Evolutionary conservation across 1,140 invertebrate genomes (phyloP), one percentile per base, ranked within the genome.

Genomic region (Polypedilum pembai): DNA sequence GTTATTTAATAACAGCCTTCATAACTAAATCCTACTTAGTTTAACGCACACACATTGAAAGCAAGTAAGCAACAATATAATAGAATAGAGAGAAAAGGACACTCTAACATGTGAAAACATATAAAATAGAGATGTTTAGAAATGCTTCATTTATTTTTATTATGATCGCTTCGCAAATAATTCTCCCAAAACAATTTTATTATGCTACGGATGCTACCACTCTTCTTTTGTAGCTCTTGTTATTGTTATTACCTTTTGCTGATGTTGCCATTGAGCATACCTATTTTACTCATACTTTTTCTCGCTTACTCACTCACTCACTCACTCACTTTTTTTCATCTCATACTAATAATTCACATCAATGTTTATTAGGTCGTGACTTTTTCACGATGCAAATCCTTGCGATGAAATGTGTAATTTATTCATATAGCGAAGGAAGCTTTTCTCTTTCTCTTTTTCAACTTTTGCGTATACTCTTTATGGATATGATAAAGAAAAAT

Each of bases 101-200:
- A 69, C 65, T 69, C 18, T 69, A 69, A 21, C 65, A 69, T 69
- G 65, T 69, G 65, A 69, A 56, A 56, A 69, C 17, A 69, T 69
- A 69, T 69, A 20, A 69, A 20, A 18, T 20, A 69, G 65, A 20
- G 65, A 69, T 69, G 65, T 69, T 69, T 69, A 21, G 17, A 20
- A 21, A 69, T 69, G 65, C 65, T 69, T 69, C 65, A 69, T 69
- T 69, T 69, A 69, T 69, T 69, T 69, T 69, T 69, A 69, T 69
- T 69, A 69, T 69, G 65, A 69, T 69, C 65, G 65, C 18, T 21
- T 56, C 18, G 65, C 65, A 69, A 69, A 69, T 69, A 69, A 69
- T 69, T 18, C 65, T 69, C 24, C 24, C 65, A 69, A 56, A 56
- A 69, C 65, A 69, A 69, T 69, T 69, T 69, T 69, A 69, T 69